phyloP scores from a whole-genome alignment of 2,888 invertebrate genomes.

The Meloe dianella region DNA sequence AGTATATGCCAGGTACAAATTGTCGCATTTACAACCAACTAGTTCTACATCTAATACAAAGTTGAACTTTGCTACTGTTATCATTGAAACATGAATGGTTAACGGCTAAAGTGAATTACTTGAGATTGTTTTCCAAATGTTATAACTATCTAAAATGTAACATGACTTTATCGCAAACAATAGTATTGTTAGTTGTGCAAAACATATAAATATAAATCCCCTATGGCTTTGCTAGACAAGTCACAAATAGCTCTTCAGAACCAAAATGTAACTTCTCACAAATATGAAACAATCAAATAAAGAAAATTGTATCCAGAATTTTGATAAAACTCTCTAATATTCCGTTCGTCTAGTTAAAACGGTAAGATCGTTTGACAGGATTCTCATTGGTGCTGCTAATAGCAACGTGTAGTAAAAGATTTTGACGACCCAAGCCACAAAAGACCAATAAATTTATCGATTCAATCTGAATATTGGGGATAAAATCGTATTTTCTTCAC shows the following conservation, averaged over 20 bases:
- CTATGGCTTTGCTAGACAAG: not conserved
- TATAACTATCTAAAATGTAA: not conserved
- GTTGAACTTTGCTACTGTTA: not conserved
- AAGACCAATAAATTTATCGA: too few species aligned
- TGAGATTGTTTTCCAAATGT: not conserved
- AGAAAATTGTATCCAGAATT: too few species aligned
- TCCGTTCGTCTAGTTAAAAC: too few species aligned
- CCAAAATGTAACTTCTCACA: not conserved
- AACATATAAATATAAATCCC: not conserved
- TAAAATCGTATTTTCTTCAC: too few species aligned
- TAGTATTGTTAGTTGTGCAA: not conserved
- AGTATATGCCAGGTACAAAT: not conserved
- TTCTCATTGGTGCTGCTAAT: too few species aligned
- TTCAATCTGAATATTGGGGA: too few species aligned
- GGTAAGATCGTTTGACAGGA: too few species aligned
- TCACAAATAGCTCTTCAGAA: not conserved
- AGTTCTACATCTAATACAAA: not conserved
- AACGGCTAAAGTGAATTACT: slow-evolving; percentile 1
- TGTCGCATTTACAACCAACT: not conserved
- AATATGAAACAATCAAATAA: not conserved
- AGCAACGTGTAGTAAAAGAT: too few species aligned
- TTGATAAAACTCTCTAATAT: too few species aligned
- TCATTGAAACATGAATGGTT: not conserved
- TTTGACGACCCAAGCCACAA: too few species aligned
- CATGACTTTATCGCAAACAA: not conserved